These are phyloP conservation scores for Perithous albicinctus DNA, from an alignment of 2,888 invertebrate species.

Conservation along the genomic window DNA sequence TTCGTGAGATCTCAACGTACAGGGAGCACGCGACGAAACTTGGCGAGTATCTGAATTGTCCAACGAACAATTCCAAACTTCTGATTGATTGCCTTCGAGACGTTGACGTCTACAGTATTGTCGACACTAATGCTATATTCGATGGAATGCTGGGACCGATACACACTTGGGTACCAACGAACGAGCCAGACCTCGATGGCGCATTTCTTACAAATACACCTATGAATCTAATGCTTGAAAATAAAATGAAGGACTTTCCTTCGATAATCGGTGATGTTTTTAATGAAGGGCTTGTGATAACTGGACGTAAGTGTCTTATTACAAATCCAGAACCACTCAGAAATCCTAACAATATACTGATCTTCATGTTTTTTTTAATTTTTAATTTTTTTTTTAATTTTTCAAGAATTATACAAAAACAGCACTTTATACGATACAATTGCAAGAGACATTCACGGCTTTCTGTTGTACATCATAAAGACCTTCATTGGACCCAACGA, in stretches of 20 bases:
- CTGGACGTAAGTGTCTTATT: slow-evolving; percentile 55
- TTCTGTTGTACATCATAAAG: slow-evolving; percentile 31
- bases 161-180: slow-evolving; percentile 67
- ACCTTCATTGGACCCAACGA: slow-evolving; percentile 25
- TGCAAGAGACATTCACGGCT: slow-evolving; percentile 32
- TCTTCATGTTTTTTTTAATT: background rate
- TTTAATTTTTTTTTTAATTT: slow-evolving; percentile 3
- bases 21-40: slow-evolving; percentile 55
- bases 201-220: slow-evolving; percentile 71
- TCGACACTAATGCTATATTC: slow-evolving; percentile 49
- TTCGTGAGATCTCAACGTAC: slow-evolving; percentile 47
- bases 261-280: slow-evolving; percentile 68
- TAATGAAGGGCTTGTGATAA: slow-evolving; percentile 70
- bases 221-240: slow-evolving; percentile 48
- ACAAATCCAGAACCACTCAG: background rate
- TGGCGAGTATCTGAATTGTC: slow-evolving; percentile 63
- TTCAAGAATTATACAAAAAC: slow-evolving; percentile 60
- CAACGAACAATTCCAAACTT: slow-evolving; percentile 56
- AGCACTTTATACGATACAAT: slow-evolving; percentile 51
- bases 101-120: slow-evolving; percentile 32
- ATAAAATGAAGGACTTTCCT: slow-evolving; percentile 67
- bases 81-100: slow-evolving; percentile 70
- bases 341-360: background rate
- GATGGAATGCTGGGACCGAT: slow-evolving; percentile 21
- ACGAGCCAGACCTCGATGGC: slow-evolving; percentile 67